These are phyloP conservation scores for Hepsetus odoe DNA, from an alignment of 2,113 vertebrate genomes.

Conservation along the genomic window DNA sequence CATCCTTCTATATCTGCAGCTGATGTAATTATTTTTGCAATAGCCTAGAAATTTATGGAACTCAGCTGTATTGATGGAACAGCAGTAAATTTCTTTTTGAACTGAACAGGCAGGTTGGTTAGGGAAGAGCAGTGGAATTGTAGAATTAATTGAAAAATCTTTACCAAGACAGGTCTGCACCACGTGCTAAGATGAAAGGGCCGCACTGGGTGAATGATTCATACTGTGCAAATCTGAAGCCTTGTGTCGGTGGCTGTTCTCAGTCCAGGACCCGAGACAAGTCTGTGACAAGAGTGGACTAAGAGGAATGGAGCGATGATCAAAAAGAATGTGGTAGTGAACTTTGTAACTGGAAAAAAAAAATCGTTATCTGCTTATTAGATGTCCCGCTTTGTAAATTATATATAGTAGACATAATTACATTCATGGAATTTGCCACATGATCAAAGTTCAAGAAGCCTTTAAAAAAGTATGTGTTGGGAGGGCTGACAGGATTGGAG, in stretches of 20 bases:
- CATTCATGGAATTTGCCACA: slow-evolving; percentile 48
- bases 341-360: slow-evolving; percentile 27
- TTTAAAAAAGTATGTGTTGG: slow-evolving; percentile 39
- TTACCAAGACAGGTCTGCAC: neutral
- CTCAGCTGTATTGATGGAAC: neutral
- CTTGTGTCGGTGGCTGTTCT: neutral
- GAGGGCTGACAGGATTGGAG: slow-evolving; percentile 14
- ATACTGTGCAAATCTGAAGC: neutral
- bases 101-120: neutral
- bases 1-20: neutral
- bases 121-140: neutral
- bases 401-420: slow-evolving; percentile 57
- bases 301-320: slow-evolving; percentile 36
- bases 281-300: neutral
- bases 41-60: neutral
- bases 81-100: neutral
- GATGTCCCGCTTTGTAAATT: slow-evolving; percentile 41
- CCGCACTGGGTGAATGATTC: neutral
- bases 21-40: neutral
- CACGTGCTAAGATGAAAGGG: neutral
- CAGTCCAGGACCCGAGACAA: neutral
- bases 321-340: slow-evolving; percentile 40
- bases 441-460: slow-evolving; percentile 60
- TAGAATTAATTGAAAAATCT: neutral
- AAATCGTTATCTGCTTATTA: slow-evolving; percentile 43